These are phyloP conservation scores for Pogonomyrmex californicus DNA, from an alignment of 1,140 invertebrate genomes.

Conservation along the genomic window DNA sequence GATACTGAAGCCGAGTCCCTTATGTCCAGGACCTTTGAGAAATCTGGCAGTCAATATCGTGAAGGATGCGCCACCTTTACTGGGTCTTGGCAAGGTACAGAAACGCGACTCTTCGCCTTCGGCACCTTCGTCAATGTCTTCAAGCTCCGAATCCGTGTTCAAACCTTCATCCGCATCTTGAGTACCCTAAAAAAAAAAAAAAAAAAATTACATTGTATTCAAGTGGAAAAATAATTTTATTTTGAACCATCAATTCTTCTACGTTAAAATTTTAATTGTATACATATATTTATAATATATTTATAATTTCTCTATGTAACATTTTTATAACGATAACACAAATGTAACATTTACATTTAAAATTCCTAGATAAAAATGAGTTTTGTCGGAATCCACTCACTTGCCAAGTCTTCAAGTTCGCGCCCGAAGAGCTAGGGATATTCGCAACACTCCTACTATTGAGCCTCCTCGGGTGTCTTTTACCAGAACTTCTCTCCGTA, in stretches of 20 bases:
- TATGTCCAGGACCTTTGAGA: slow-evolving; percentile 94
- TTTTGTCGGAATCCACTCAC: slow-evolving; percentile 66
- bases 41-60: slow-evolving; percentile 89
- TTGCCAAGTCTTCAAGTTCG: slow-evolving; percentile 77
- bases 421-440: slow-evolving; percentile 77
- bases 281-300: background rate
- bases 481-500: slow-evolving; percentile 74
- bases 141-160: slow-evolving; percentile 83
- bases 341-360: background rate
- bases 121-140: slow-evolving; percentile 84
- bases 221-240: slow-evolving; percentile 15
- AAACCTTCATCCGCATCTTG: slow-evolving; percentile 84
- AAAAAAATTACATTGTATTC: background rate
- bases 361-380: background rate
- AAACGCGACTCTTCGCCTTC: slow-evolving; percentile 85
- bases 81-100: slow-evolving; percentile 86
- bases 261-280: background rate
- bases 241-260: background rate
- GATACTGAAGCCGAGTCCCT: slow-evolving; percentile 96
- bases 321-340: background rate
- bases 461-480: slow-evolving; percentile 73
- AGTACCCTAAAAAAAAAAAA: slow-evolving; percentile 59
- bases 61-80: slow-evolving; percentile 84
- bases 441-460: slow-evolving; percentile 82
- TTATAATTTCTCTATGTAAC: background rate